A percentile compares a stretch with the other conserved stretches of the same genome.
Conservation (phyloP, 1,140 invertebrate species). For the Sipha flava region DNA sequence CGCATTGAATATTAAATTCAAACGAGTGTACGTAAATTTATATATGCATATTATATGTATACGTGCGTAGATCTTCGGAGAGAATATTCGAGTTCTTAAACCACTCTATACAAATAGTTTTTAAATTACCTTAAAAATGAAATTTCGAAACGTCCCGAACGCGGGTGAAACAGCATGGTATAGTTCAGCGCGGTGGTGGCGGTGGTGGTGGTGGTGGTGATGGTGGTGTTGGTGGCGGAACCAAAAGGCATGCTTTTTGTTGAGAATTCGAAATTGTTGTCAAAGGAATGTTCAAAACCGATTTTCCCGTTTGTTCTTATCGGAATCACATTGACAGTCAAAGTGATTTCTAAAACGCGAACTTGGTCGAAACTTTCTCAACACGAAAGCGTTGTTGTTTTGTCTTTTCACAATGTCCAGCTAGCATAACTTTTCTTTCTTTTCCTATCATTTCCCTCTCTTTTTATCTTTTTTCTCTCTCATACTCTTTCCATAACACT, state of each 20-base stretch:
- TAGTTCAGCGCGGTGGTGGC: no score
- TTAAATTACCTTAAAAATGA: neutral
- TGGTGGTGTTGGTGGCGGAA: neutral
- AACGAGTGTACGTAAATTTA: no score
- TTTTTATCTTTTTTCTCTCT: no score
- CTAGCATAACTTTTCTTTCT: neutral
- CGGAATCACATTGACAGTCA: constrained; percentile 10
- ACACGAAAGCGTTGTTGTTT: neutral
- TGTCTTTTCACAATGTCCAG: neutral
- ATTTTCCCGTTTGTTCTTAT: constrained; percentile 2
- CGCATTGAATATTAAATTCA: no score
- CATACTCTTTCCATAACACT: no score
- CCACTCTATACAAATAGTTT: neutral
- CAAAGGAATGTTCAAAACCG: constrained; percentile 1
- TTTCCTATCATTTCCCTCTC: no score
- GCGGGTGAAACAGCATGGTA: no score
- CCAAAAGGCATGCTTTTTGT: constrained; percentile 39
- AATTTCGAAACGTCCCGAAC: neutral
- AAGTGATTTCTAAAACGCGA: constrained; percentile 20
- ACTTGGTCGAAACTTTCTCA: neutral
- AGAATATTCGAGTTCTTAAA: neutral
- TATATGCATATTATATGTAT: no score
- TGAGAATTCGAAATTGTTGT: constrained; percentile 37
- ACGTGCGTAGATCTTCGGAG: neutral
- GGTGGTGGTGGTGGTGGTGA: neutral